Base-by-base conservation (phyloP, 1,140 invertebrate genomes). In the Micrasema minimum region DNA sequence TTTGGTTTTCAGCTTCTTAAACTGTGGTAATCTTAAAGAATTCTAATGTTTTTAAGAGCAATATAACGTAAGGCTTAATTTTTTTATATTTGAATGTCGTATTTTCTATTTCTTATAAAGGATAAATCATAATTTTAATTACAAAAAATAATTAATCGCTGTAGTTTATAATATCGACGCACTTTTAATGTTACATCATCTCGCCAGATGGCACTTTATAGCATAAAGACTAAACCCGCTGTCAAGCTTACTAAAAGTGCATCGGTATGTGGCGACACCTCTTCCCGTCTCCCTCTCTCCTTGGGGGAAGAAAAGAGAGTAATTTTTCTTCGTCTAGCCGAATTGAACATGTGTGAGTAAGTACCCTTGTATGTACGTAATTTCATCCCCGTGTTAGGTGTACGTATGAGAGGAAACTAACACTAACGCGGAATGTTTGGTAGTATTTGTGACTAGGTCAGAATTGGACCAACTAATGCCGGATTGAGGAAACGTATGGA, bases 271-370 rank as follows among this genome's bases (percentile, higher is more conserved):
- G 35, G 35, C 55, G 55, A 59, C 55, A 41, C 55, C 18, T 59
- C 55, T 9, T 41, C 37, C 22, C 55, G 16, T 59, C 48, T 51
- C 48, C 22, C 20, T 59, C 55, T 12, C 38, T 22, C 55, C 4
- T 11, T 23, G 11, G 4, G 11, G 35, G 18, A n/a, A 9, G 16
- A 22, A 59, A 59, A 18, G 55, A 43, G 55, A 59, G 38, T 41
- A 38, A 59, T 59, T 59, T 59, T 59, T 59, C 55, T 59, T 59
- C 26, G 55, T 59, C 55, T 59, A 59, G 55, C 55, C 55, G 22
- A 16, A 14, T 12, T 41, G 9, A 16, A 20, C 6, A 16, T 43
- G 18, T 59, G 37, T 59, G 35, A 10, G 55, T 59, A 22, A 20
- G 20, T 22, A 31, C 7, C 14, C 18, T 11, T 50, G 46, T 20